These are phyloP conservation scores for Nomada goodeniana DNA, from an alignment of 2,888 invertebrate genomes.

Conservation along the genomic window DNA sequence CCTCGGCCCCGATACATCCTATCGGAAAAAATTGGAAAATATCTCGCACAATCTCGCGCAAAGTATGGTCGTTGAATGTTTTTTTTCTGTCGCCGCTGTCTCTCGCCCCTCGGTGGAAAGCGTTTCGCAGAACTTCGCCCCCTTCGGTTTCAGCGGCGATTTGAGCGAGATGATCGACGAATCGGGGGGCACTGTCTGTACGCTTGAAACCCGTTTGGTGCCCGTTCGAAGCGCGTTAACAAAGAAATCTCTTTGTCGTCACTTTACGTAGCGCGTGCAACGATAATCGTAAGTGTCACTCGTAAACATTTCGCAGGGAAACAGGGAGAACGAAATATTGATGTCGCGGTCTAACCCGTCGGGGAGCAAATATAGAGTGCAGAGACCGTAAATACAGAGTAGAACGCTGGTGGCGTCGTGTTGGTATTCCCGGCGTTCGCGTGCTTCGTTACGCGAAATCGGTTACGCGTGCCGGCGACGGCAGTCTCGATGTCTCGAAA, in stretches of 20 bases:
- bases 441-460: conserved; percentile 55
- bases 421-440: conserved; percentile 13
- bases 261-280: too few relatives aligned
- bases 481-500: conserved; percentile 55
- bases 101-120: not conserved
- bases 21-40: conserved; percentile 52
- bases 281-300: not conserved
- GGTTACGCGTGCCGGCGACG: conserved; percentile 53
- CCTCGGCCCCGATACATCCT: conserved; percentile 23
- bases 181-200: not conserved
- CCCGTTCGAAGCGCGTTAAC: too few relatives aligned
- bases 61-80: conserved; percentile 25
- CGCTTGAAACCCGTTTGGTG: not conserved
- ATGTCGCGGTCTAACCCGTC: not conserved
- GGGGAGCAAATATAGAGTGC: too few relatives aligned
- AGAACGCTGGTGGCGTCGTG: not conserved
- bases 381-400: not conserved
- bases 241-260: too few relatives aligned
- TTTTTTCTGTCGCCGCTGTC: not conserved
- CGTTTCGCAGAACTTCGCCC: not conserved
- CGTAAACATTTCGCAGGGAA: not conserved
- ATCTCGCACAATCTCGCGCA: conserved; percentile 28
- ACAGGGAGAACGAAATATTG: not conserved
- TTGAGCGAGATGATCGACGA: not conserved
- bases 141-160: not conserved